These are phyloP conservation scores for Pseudolaguvia tuberculata DNA, from an alignment of 2,113 vertebrate genomes.

Conservation along the genomic window DNA sequence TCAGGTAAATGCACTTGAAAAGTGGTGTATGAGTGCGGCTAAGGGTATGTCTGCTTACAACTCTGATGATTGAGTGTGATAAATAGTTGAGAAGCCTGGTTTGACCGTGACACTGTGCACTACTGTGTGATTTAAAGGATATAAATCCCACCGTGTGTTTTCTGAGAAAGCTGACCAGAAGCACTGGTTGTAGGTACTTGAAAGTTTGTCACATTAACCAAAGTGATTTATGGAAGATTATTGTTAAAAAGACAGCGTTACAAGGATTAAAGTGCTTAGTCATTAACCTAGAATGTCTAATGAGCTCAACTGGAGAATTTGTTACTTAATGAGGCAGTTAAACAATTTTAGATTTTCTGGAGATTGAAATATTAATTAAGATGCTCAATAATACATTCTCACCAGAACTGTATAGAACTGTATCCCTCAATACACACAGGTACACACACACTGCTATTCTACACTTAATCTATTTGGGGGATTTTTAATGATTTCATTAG, in stretches of 20 bases:
- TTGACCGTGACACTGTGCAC: neutral
- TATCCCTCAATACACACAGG: neutral
- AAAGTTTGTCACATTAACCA: neutral
- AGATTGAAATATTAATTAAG: slow-evolving; percentile 3
- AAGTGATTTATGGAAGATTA: neutral
- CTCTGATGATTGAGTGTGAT: too few species aligned
- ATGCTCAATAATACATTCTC: neutral
- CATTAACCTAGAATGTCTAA: neutral
- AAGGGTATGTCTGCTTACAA: too few species aligned
- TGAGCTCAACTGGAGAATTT: neutral
- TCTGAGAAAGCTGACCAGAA: neutral
- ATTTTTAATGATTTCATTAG: too few species aligned
- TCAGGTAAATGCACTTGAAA: too few species aligned
- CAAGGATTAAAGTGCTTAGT: neutral
- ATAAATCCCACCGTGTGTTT: neutral
- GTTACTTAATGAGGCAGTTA: neutral
- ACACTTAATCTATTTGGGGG: too few species aligned
- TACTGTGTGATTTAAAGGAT: neutral
- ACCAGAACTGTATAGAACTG: neutral
- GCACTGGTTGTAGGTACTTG: neutral
- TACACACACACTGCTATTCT: too few species aligned
- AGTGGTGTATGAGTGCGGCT: too few species aligned
- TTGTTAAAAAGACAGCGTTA: slow-evolving; percentile 13
- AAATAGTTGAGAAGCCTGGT: too few species aligned
- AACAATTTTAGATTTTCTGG: neutral